A percentile compares a stretch with the other conserved stretches of the same genome.
These are phyloP conservation scores for Phymastichus coffea DNA, from an alignment of 1,140 invertebrate species.

Conservation along the genomic window DNA sequence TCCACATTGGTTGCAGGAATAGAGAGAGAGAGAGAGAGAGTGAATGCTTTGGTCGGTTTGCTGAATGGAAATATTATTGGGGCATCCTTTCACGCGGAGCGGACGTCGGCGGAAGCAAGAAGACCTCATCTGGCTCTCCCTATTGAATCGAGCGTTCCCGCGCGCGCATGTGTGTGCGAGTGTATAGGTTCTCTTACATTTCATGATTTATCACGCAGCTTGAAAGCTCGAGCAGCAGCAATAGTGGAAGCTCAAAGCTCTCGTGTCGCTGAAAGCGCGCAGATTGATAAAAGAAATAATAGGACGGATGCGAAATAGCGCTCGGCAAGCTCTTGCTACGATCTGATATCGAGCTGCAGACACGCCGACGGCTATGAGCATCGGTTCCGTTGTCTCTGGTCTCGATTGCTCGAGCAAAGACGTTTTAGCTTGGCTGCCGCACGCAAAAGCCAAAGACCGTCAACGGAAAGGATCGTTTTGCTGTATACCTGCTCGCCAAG, in stretches of 20 bases:
- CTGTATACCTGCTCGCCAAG: not conserved
- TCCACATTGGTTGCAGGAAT: too few species aligned
- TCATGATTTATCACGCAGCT: constrained; percentile 59
- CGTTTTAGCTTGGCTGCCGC: not conserved
- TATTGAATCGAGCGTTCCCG: constrained; percentile 43
- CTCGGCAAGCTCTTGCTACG: too few species aligned
- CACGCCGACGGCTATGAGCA: not conserved
- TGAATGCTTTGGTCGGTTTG: constrained; percentile 6
- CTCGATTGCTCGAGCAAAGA: not conserved
- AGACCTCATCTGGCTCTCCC: constrained; percentile 54
- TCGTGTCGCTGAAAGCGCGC: constrained; percentile 41
- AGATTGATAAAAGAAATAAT: constrained; percentile 60
- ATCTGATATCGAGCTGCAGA: constrained; percentile 43
- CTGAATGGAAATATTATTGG: constrained; percentile 60
- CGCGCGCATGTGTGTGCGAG: constrained; percentile 37
- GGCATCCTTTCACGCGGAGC: constrained; percentile 55
- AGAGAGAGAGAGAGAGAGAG: not conserved
- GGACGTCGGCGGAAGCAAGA: constrained; percentile 57
- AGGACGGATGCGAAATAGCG: constrained; percentile 53
- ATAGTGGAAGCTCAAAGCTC: constrained; percentile 38
- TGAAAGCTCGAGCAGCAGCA: constrained; percentile 40
- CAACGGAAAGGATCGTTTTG: too few species aligned
- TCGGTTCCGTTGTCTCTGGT: too few species aligned
- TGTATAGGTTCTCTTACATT: constrained; percentile 56
- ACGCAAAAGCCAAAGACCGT: constrained; percentile 6